Percentiles rank a stretch among this genome's conserved stretches.
Conservation (phyloP, 2,797 vertebrate genomes). For the Nyctalus aviator region DNA sequence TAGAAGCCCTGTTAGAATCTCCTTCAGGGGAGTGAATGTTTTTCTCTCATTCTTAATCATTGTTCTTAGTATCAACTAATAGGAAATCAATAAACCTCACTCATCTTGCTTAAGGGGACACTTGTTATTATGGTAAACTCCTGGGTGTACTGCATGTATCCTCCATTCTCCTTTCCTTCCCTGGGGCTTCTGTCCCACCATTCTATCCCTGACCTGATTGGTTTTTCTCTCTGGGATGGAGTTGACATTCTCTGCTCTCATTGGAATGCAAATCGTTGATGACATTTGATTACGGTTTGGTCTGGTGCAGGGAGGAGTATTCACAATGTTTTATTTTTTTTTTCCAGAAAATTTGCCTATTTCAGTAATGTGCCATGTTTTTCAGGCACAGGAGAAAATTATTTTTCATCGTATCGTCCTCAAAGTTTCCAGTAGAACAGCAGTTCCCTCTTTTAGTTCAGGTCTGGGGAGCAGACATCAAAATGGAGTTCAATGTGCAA, state of each 20-base stretch:
- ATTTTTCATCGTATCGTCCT: background rate
- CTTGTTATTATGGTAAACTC: constrained; percentile 64
- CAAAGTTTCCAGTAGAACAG: background rate
- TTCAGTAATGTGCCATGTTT: background rate
- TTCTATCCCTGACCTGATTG: background rate
- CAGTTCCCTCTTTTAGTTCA: background rate
- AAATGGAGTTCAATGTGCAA: background rate
- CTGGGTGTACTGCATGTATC: background rate
- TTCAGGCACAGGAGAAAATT: background rate
- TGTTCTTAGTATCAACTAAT: constrained; percentile 73
- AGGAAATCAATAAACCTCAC: constrained; percentile 73
- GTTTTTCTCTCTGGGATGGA: background rate
- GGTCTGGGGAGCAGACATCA: background rate
- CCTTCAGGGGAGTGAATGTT: constrained; percentile 59
- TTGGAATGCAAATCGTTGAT: background rate
- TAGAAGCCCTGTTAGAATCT: constrained; percentile 61
- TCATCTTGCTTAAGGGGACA: constrained; percentile 67
- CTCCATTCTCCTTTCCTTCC: constrained; percentile 12
- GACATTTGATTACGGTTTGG: background rate
- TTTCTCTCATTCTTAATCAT: constrained; percentile 77
- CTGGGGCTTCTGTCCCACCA: background rate
- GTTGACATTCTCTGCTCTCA: background rate
- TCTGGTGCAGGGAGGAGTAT: background rate
- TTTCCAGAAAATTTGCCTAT: background rate
- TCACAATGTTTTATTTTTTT: background rate